Evolutionary conservation across 37 sponge, comb jelly and placozoan genomes (phyloP).

Genomic region (Eunapius fragilis): DNA sequence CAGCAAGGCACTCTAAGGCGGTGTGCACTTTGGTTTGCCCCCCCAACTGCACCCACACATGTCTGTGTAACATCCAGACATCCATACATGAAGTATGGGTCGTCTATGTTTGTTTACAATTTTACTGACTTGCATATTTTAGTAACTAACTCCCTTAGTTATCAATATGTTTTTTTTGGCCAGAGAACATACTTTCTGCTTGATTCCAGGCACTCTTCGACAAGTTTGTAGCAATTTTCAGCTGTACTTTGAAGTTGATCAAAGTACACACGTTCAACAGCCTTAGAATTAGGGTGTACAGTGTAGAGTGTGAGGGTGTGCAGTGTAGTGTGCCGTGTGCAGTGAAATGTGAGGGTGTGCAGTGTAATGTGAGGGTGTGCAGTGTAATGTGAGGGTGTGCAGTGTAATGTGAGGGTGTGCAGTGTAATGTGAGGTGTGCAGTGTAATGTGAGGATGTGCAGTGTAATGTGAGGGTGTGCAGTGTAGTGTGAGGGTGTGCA

Average conservation of each 20-base stretch:
- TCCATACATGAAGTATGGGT: too few relatives aligned
- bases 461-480: neutral
- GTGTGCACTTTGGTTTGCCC: too few relatives aligned
- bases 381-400: too few relatives aligned
- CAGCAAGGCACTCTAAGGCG: too few relatives aligned
- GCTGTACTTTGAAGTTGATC: slow-evolving; percentile 51
- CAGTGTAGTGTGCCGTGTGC: too few relatives aligned
- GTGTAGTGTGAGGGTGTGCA: too few relatives aligned
- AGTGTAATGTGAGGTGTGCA: neutral
- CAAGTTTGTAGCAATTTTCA: slow-evolving; percentile 34
- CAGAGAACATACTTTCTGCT: slow-evolving; percentile 35
- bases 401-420: neutral
- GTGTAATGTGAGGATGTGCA: neutral
- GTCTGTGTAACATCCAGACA: too few relatives aligned
- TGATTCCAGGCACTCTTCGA: slow-evolving; percentile 30
- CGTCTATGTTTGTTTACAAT: too few relatives aligned
- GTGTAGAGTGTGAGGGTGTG: neutral
- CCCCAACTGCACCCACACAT: too few relatives aligned
- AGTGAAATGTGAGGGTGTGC: neutral
- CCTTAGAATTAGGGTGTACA: slow-evolving; percentile 1
- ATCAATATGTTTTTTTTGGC: neutral
- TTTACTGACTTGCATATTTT: neutral
- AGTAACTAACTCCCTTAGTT: neutral
- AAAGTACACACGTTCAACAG: slow-evolving; percentile 64
- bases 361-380: neutral